Evolutionary conservation across 2,888 invertebrate species (phyloP), one percentile per base, ranked within the genome.

Genomic region (Meta bourneti): DNA sequence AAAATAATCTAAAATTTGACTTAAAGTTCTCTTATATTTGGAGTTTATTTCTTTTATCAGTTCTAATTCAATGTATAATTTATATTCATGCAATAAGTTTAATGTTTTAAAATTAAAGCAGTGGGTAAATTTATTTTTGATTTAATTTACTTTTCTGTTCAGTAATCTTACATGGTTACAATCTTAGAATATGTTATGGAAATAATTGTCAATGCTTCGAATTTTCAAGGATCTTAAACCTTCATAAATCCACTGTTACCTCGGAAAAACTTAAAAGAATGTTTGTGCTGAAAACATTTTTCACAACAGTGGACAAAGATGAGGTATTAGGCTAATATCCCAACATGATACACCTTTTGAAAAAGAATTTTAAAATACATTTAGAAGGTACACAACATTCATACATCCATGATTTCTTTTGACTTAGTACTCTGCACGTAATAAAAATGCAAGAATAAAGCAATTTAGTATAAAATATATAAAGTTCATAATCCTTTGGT

Each of bases 251-350:
- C 61, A 61, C 16, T 9, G 16, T 8, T 61, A 61, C 61, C 11
- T 61, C 16, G 5, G 0, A 16, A 61, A 9, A 61, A 61, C 61
- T 61, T 61, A 61, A 16, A 61, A 61, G 16, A 61, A 61, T 61
- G 61, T 16, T 61, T 61, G 61, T 84, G 61, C 19, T 75, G 34
- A 74, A 80, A 84, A 11, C 34, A 54, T 49, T 75, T 84, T 74
- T 54, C 34, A 34, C 34, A 34, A 4, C 34, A 34, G 34, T 34
- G 34, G 74, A 84, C 84, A 84, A 84, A 84, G 84, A 84, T 75
- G 84, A 52, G 84, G 74, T 84, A 84, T 84, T 11, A 13, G 70
- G 34, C 54, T 75, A 54, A 84, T 84, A 84, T 84, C 84, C 75
- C 84, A 84, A 84, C 84, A 84, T 84, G 84, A 54, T 49, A 84